Evolutionary conservation across 2,113 vertebrate genomes (phyloP).

Genomic region (Mus pahari): DNA sequence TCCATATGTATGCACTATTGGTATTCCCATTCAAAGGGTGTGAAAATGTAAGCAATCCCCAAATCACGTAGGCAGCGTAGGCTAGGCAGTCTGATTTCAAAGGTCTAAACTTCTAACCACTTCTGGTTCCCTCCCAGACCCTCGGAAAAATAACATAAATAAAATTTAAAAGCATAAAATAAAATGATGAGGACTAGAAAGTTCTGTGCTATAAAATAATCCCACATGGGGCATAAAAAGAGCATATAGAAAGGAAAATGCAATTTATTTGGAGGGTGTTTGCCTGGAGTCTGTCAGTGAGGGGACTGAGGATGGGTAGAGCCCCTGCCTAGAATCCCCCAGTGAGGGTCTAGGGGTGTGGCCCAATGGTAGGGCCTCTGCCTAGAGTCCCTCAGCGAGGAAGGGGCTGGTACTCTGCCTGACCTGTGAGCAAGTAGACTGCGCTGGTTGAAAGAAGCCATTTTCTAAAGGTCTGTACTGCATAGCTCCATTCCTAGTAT

Average conservation of each 20-base stretch:
- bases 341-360: not conserved
- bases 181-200: not conserved
- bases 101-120: not conserved
- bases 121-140: not conserved
- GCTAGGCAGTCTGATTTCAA: not conserved
- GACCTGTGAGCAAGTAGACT: no score
- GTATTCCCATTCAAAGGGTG: not conserved
- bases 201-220: not conserved
- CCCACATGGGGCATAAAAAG: not conserved
- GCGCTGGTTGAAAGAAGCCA: not conserved
- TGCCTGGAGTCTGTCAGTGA: not conserved
- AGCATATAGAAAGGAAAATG: not conserved
- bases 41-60: not conserved
- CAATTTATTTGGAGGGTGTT: not conserved
- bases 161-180: not conserved
- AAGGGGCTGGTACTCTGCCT: not conserved
- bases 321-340: not conserved
- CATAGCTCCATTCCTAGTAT: no score
- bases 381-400: not conserved
- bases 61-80: not conserved
- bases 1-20: no score
- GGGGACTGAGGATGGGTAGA: not conserved
- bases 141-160: not conserved
- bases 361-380: not conserved
- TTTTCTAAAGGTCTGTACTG: not conserved